A percentile compares a stretch with the other conserved stretches of the same genome.
Conservation (phyloP, 2,888 invertebrate genomes). For the Drosophila stalkeri region DNA sequence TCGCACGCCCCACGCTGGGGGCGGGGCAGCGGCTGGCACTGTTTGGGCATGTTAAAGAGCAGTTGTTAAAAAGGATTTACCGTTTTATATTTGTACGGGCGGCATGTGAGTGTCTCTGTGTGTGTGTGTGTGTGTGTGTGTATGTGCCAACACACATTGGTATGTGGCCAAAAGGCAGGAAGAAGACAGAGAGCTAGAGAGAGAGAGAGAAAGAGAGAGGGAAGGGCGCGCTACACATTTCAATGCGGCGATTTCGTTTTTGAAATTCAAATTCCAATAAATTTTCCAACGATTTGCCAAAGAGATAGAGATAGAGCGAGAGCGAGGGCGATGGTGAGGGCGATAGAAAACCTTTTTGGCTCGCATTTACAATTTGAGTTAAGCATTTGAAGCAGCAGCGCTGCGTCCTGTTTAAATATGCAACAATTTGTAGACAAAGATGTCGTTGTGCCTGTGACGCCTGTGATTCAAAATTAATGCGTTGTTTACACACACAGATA, state of each 20-base stretch:
- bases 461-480: conserved; percentile 78
- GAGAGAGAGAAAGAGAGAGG: background rate
- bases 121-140: conserved; percentile 49
- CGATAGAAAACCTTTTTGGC: background rate
- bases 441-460: conserved; percentile 27
- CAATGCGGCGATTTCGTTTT: conserved; percentile 74
- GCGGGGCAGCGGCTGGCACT: background rate
- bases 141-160: conserved; percentile 56
- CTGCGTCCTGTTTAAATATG: conserved; percentile 57
- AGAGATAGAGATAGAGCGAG: conserved; percentile 22
- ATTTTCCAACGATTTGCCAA: conserved; percentile 77
- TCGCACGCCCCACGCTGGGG: conserved; percentile 51
- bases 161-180: conserved; percentile 56
- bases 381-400: conserved; percentile 15
- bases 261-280: conserved; percentile 80
- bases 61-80: conserved; percentile 81
- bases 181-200: background rate
- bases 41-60: conserved; percentile 73
- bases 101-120: conserved; percentile 40
- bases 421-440: conserved; percentile 75
- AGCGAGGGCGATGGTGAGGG: background rate
- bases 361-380: conserved; percentile 23
- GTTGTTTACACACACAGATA: conserved; percentile 56
- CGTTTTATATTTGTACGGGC: conserved; percentile 68
- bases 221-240: conserved; percentile 39